Base-by-base conservation (phyloP, 1,140 invertebrate genomes). In the Pseudachorutes palmiensis region DNA sequence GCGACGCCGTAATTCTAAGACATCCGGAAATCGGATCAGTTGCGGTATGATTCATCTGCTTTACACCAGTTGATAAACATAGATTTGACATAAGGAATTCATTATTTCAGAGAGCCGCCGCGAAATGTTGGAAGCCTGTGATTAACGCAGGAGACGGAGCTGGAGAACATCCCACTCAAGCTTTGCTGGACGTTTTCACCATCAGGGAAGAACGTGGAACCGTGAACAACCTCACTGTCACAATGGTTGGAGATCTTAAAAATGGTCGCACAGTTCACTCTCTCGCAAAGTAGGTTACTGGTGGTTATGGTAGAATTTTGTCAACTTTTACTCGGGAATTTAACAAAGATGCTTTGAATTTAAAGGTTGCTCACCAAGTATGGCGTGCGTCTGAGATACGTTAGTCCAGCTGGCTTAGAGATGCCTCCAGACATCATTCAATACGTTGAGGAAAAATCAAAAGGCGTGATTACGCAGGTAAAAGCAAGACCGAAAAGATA, bases 191-290 rank as follows among this genome's bases (percentile, higher is more conserved):
- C 79, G 86, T 99, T 5, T 99, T 97, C 76, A 98, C 97, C 22
- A 99, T 99, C 73, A 83, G 96, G 76, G 93, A 98, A 80, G 97
- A 99, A 82, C 95, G 99, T 71, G 96, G 96, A 69, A 99, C 96
- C 0, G 94, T 99, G 0, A 98, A 99, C 77, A 91, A 91, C 0
- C 81, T 98, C 1, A 97, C 90, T 0, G 91, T 93, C 59, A 93
- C 91, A 2, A 88, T 93, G 86, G 84, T 98, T 58, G 97, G 97
- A 9, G 97, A 99, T 80, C 80, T 99, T 69, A 97, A 97, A 77
- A 90, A 99, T 79, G 96, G 97, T 2, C 84, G 97, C 55, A 99
- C 97, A 1, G 97, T 98, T 0, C 97, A 99, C 80, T 99, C 97
- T 0, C 80, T 99, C 55, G 95, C 95, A 3, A 86, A 88, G 81